These are phyloP conservation scores for Phymorhynchus buccinoides DNA, from an alignment of 1,140 invertebrate species.

Conservation along the genomic window DNA sequence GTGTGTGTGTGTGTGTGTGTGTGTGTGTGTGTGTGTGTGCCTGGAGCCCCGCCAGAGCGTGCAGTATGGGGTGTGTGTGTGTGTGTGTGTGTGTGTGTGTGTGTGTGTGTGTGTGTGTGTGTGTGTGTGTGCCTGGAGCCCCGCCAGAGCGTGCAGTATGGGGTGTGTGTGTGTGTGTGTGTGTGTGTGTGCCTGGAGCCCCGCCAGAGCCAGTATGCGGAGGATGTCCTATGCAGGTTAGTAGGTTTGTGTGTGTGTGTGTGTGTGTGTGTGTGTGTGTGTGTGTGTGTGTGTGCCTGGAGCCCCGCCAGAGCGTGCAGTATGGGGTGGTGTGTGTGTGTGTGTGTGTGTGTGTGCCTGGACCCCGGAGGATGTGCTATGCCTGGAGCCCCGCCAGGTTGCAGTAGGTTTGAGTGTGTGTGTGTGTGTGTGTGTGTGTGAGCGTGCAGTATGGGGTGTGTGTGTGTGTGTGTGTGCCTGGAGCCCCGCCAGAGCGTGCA, in stretches of 20 bases:
- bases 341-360: no score
- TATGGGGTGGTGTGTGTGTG: constrained; percentile 36
- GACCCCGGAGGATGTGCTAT: constrained; percentile 56
- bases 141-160: no score
- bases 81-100: neutral
- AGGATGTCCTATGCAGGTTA: no score
- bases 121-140: neutral
- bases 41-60: constrained; percentile 52
- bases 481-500: constrained; percentile 56
- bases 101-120: neutral
- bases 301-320: constrained; percentile 54
- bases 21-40: neutral
- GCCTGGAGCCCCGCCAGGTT: constrained; percentile 54
- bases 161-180: neutral
- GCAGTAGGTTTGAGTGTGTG: constrained; percentile 52
- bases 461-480: constrained; percentile 23
- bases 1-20: neutral
- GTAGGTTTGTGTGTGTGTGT: neutral
- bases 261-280: neutral
- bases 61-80: no score
- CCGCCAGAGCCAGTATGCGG: no score
- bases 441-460: neutral
- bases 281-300: constrained; percentile 30
- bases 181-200: neutral
- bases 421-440: neutral